These are phyloP conservation scores for Naja naja DNA, from an alignment of 2,113 vertebrate species.

Conservation along the genomic window DNA sequence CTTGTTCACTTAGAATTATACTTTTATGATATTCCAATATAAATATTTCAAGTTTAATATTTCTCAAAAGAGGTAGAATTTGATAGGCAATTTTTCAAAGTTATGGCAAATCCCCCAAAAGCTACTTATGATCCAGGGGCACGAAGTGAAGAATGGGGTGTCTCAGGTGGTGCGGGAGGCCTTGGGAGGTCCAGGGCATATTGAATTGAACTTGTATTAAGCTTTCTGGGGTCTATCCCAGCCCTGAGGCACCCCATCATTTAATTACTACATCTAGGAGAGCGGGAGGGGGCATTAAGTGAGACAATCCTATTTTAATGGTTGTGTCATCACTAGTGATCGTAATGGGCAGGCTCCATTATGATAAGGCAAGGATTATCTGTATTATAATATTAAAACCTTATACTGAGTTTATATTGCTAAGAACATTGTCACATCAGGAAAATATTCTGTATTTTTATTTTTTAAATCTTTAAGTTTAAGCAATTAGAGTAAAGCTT, in stretches of 20 bases:
- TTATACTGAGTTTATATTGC: slow-evolving; percentile 13
- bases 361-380: neutral
- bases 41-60: neutral
- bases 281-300: neutral
- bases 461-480: slow-evolving; percentile 46
- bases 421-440: neutral
- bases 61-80: slow-evolving; percentile 1
- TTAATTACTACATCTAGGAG: neutral
- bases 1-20: neutral
- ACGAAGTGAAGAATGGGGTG: neutral
- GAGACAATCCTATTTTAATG: neutral
- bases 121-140: neutral
- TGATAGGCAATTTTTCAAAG: neutral
- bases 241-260: neutral
- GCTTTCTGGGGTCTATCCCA: neutral
- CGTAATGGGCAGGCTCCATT: neutral
- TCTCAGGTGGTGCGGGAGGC: neutral
- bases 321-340: neutral
- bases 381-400: slow-evolving; percentile 29
- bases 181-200: neutral
- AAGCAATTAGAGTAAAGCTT: slow-evolving; percentile 48
- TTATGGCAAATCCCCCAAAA: neutral
- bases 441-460: slow-evolving; percentile 21
- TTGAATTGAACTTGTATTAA: neutral
- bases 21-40: slow-evolving; percentile 33